Percentiles rank a stretch among this genome's conserved stretches.
phyloP scores from a whole-genome alignment of 2,113 vertebrate genomes.

The Ovis aries region ARS-UI_Ramb_v3.0 NC_056055.1:222764501-222765000 shows the following conservation, averaged over 20 bases:
- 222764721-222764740: constrained; percentile 36
- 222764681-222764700: not conserved
- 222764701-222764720: constrained; percentile 19
- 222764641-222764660: not conserved
- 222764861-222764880: constrained; percentile 69
- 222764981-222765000: constrained; percentile 74
- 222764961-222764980: constrained; percentile 72
- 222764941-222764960: constrained; percentile 69
- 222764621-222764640: constrained; percentile 1
- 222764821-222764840: constrained; percentile 63
- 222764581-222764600: not conserved
- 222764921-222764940: constrained; percentile 65
- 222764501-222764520: not conserved
- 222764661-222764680: not conserved
- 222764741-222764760: constrained; percentile 25
- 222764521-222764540: not conserved
- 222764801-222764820: constrained; percentile 54
- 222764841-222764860: constrained; percentile 68
- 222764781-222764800: constrained; percentile 61
- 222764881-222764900: constrained; percentile 69
- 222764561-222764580: not conserved
- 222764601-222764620: not conserved
- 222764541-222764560: not conserved
- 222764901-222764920: constrained; percentile 77
- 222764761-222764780: constrained; percentile 53